Conservation (phyloP, 2,888 invertebrate genomes). For the Craniophora ligustri region DNA sequence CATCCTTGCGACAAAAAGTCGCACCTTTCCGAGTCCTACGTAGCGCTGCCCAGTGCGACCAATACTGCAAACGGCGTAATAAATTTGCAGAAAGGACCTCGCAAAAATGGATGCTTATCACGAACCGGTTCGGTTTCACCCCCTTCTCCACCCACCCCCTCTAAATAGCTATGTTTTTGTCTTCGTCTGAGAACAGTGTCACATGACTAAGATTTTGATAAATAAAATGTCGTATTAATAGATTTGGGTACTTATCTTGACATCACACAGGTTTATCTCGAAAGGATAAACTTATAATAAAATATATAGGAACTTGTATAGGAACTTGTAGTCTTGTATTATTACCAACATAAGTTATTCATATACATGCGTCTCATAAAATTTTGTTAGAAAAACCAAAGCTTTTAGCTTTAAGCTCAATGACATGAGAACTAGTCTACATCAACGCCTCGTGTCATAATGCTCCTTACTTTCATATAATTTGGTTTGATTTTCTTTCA, state of each 20-base stretch:
- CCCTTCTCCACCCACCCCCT: constrained; percentile 15
- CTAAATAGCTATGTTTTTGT: constrained; percentile 69
- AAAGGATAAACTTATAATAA: not conserved
- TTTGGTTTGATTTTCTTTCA: too few species aligned
- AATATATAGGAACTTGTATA: too few species aligned
- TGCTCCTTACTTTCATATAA: too few species aligned
- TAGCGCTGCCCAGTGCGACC: constrained; percentile 51
- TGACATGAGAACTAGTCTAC: too few species aligned
- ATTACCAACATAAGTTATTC: too few species aligned
- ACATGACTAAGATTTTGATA: constrained; percentile 39
- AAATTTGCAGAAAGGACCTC: constrained; percentile 62
- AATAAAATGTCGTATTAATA: constrained; percentile 16
- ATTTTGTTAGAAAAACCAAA: too few species aligned
- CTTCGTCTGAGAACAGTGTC: constrained; percentile 31
- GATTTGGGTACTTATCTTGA: constrained; percentile 6
- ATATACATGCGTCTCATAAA: too few species aligned
- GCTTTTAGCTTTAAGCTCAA: too few species aligned
- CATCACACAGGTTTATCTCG: too few species aligned
- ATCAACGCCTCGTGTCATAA: too few species aligned
- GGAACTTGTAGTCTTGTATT: too few species aligned
- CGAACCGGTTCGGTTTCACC: constrained; percentile 58
- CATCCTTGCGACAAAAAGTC: constrained; percentile 16
- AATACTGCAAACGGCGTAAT: constrained; percentile 67
- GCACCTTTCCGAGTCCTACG: constrained; percentile 9
- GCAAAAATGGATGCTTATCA: constrained; percentile 72